These are phyloP conservation scores for Thymelicus sylvestris DNA, from an alignment of 2,888 invertebrate genomes.

Conservation along the genomic window DNA sequence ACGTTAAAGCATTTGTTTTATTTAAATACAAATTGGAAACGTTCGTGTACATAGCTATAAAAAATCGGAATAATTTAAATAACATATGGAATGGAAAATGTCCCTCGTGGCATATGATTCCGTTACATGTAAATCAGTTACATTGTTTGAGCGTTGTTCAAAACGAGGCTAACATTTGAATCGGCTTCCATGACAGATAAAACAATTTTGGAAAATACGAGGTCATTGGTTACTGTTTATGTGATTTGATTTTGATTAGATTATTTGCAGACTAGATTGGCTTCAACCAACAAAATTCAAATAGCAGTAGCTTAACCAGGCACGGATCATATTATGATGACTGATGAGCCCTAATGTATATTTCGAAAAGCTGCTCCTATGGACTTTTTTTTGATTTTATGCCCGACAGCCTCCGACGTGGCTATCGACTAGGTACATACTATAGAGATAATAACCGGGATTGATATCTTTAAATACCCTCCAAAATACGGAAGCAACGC, in stretches of 20 bases:
- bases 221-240: conserved; percentile 15
- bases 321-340: no score
- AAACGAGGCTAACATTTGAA: conserved; percentile 29
- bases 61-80: conserved; percentile 28
- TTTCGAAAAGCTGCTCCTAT: no score
- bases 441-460: no score
- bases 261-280: no score
- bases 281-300: no score
- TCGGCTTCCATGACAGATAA: conserved; percentile 29
- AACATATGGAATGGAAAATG: conserved; percentile 5
- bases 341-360: no score
- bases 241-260: neutral
- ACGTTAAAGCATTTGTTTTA: conserved; percentile 13
- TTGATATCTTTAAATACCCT: no score
- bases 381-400: no score
- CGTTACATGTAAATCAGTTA: conserved; percentile 38
- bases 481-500: no score
- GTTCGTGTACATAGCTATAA: conserved; percentile 11
- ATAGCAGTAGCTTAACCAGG: no score
- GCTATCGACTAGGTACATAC: no score
- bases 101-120: conserved; percentile 33
- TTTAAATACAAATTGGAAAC: conserved; percentile 31
- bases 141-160: conserved; percentile 35
- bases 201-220: conserved; percentile 25
- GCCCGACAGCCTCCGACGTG: no score